Base-by-base conservation (phyloP, 1,140 invertebrate species). In the Zaprionus nigranus region DNA sequence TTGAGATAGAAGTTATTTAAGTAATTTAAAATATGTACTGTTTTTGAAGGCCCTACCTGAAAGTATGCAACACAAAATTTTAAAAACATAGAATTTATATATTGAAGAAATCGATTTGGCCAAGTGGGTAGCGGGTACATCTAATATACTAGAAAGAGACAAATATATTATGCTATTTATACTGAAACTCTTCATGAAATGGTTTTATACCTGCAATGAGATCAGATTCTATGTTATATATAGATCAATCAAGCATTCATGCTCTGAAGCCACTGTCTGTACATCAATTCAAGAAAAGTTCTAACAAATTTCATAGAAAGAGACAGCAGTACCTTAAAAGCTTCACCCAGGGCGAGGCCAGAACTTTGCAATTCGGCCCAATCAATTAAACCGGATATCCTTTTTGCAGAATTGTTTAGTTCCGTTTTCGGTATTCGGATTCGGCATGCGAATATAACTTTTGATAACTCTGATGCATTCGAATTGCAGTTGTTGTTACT, bases 401-500 rank as follows among this genome's bases (percentile, higher is more conserved):
- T 34, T 12, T 65, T 65, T 65, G 46, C 22, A 34, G 36, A 65
- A 65, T 36, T 56, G 51, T 57, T 65, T 65, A 65, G 51, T 43
- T 65, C 51, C 63, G 51, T 65, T 43, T n/a, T 38, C 40, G 30
- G 61, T 40, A 34, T 54, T n/a, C 30, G 11, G 43, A 20, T 36
- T 53, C 38, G 53, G 62, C 51, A 56, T 28, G 26, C 53, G 36
- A 56, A 40, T 56, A 64, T 64, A 64, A 64, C 62, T 64, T 64
- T 54, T 26, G 17, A 63, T 51, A 51, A 24, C 46, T 20, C 46
- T 51, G 46, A 4, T 11, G 26, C 22, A 51, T 22, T 7, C 28
- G 17, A 54, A 54, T 46, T 63, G 36, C 5, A 13, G 36, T 15
- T 38, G 36, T 38, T 38, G 36, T 38, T 34, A 12, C n/a, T n/a